These are phyloP conservation scores for Isichthys henryi DNA, from an alignment of 2,113 vertebrate species.

Conservation along the genomic window DNA sequence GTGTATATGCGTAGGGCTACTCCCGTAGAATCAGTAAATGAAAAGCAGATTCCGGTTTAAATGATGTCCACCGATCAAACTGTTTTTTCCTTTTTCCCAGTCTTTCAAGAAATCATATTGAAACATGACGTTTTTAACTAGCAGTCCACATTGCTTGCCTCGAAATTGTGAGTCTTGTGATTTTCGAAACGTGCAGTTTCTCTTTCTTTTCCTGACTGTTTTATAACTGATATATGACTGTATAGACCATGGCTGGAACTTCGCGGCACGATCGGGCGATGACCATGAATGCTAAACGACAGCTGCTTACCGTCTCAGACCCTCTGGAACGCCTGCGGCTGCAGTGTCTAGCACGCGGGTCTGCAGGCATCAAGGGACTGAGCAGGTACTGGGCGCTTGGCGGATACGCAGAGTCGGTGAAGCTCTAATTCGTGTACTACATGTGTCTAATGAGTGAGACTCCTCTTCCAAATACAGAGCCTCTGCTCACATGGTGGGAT, in stretches of 20 bases:
- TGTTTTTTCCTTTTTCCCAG: background rate
- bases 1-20: background rate
- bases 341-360: constrained; percentile 76
- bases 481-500: background rate
- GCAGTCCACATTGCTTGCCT: background rate
- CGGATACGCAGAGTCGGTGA: constrained; percentile 32
- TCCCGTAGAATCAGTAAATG: background rate
- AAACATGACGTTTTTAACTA: background rate
- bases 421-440: background rate
- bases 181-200: background rate
- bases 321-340: constrained; percentile 75
- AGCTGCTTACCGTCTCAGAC: constrained; percentile 56
- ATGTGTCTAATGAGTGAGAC: background rate
- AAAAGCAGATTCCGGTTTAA: background rate
- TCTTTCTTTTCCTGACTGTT: background rate
- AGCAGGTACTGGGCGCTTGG: constrained; percentile 72
- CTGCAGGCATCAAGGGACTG: constrained; percentile 87
- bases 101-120: background rate
- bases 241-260: constrained; percentile 73
- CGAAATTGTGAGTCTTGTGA: background rate
- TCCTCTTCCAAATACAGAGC: background rate
- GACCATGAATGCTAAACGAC: constrained; percentile 64
- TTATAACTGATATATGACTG: background rate
- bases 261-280: constrained; percentile 81
- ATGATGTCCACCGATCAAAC: background rate